phyloP scores from a whole-genome alignment of 2,888 invertebrate genomes.

The Pandemis corylana region DNA sequence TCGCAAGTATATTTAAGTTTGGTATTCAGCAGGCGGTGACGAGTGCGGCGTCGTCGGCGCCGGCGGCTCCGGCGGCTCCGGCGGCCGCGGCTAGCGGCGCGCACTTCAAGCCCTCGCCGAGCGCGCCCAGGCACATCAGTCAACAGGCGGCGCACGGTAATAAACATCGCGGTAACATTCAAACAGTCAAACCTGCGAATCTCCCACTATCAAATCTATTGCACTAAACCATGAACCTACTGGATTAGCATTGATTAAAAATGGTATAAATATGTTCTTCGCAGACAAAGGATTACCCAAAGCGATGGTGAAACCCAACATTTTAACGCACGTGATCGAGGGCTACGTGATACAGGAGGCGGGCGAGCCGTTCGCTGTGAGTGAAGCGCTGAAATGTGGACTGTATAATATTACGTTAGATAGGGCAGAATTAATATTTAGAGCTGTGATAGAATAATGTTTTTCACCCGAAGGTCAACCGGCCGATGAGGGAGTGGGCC shows the following conservation, averaged over 20 bases:
- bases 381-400: constrained; percentile 49
- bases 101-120: constrained; percentile 66
- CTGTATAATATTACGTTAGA: neutral
- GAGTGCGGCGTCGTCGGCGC: constrained; percentile 61
- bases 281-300: constrained; percentile 89
- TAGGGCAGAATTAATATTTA: constrained; percentile 36
- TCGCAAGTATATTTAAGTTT: neutral
- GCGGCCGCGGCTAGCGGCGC: constrained; percentile 50
- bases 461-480: constrained; percentile 78
- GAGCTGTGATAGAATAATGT: constrained; percentile 38
- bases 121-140: constrained; percentile 63
- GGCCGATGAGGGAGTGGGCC: constrained; percentile 76
- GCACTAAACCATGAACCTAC: neutral
- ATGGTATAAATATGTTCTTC: constrained; percentile 33
- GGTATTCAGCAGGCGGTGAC: constrained; percentile 53
- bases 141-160: constrained; percentile 67
- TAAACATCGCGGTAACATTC: constrained; percentile 43
- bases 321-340: constrained; percentile 98
- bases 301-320: constrained; percentile 97
- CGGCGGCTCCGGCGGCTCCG: constrained; percentile 53
- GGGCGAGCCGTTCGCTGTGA: constrained; percentile 95
- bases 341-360: constrained; percentile 99
- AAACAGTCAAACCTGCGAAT: neutral
- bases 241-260: neutral
- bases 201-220: neutral